Conservation (phyloP, 1,140 invertebrate genomes). For the Eupristina koningsbergeri region DNA sequence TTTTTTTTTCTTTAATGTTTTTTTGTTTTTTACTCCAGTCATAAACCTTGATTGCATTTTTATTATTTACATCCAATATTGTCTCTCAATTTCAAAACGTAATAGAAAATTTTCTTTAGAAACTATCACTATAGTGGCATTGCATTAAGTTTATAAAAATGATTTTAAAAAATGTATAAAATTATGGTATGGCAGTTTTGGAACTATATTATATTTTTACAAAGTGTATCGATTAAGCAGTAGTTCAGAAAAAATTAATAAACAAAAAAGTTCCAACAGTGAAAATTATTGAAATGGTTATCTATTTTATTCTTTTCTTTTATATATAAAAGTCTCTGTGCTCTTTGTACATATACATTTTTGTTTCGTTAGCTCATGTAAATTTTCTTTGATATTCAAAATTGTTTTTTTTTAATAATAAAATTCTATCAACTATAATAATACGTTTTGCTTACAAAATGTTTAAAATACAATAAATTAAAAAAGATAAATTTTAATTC, state of each 20-base stretch:
- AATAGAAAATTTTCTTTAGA: constrained; percentile 53
- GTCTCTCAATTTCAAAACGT: not conserved
- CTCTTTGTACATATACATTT: constrained; percentile 47
- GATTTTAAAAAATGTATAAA: constrained; percentile 60
- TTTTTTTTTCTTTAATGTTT: constrained; percentile 9
- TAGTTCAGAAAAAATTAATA: constrained; percentile 64
- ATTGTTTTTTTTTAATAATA: constrained; percentile 50
- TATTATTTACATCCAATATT: constrained; percentile 31
- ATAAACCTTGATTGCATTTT: constrained; percentile 7
- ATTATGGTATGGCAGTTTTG: constrained; percentile 67
- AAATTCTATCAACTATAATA: constrained; percentile 45
- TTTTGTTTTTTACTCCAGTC: not conserved
- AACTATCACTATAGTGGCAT: constrained; percentile 62
- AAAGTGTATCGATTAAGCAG: constrained; percentile 68
- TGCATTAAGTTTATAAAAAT: constrained; percentile 60
- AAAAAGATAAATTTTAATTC: too few species aligned
- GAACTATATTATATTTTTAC: constrained; percentile 71
- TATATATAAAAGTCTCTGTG: constrained; percentile 31
- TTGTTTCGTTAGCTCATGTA: constrained; percentile 48
- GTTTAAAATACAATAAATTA: not conserved
- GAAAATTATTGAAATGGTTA: constrained; percentile 9
- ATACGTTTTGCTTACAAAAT: not conserved
- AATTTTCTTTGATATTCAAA: constrained; percentile 51
- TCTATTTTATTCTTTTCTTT: constrained; percentile 42
- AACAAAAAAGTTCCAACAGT: constrained; percentile 55